These are phyloP conservation scores for Helarctos malayanus DNA, from an alignment of 2,797 vertebrate species.

Conservation along the genomic window DNA sequence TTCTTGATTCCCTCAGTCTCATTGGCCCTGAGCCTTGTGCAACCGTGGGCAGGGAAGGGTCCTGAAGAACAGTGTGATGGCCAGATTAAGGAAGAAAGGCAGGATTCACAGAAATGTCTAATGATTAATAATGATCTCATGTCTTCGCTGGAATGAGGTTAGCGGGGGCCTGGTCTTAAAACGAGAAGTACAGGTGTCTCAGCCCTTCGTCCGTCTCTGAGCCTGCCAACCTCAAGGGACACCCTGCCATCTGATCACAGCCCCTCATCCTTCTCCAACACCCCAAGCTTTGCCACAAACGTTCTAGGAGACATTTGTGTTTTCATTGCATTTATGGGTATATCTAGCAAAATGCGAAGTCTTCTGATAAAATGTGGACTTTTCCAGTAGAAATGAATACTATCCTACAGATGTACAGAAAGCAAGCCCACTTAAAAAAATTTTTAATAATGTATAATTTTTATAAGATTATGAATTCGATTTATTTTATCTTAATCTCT, in stretches of 20 bases:
- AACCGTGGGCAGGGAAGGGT: background rate
- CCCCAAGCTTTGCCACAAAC: background rate
- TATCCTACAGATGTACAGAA: background rate
- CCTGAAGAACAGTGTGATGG: background rate
- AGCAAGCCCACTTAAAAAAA: background rate
- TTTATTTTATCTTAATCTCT: conserved; percentile 16
- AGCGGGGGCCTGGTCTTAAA: too few species aligned
- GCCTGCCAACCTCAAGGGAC: background rate
- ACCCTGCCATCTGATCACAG: background rate
- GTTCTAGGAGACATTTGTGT: background rate
- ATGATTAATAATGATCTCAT: background rate
- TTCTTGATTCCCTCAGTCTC: background rate
- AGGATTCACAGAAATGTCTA: background rate
- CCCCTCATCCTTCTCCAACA: background rate
- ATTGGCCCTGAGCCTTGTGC: background rate
- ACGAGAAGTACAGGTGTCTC: background rate
- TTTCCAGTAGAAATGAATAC: background rate
- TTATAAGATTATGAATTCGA: background rate
- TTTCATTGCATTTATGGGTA: background rate
- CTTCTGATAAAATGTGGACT: background rate
- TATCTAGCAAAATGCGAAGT: background rate
- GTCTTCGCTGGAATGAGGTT: background rate
- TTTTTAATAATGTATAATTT: background rate
- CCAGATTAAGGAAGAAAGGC: background rate
- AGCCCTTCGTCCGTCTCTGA: background rate